Base-by-base conservation (phyloP, 2,797 vertebrate species). In the Buceros bicornis region DNA sequence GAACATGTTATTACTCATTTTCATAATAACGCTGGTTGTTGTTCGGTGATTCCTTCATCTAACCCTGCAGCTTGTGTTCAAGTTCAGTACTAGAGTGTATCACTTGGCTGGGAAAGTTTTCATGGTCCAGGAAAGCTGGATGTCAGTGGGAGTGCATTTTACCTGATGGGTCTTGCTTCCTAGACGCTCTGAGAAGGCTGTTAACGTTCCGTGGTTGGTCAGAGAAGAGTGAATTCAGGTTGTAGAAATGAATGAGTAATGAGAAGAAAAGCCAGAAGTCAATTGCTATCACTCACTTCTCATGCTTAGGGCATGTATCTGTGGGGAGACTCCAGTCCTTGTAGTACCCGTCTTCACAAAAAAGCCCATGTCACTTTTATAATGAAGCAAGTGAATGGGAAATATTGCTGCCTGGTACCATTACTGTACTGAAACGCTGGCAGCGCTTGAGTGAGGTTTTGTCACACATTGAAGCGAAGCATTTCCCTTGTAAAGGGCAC, bases 221-320 rank as follows among this genome's bases (percentile, higher is more conserved):
- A 62, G 62, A 94, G 62, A 26, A 93, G 87, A 76, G 45, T 22
- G 35, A 95, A 66, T 90, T 82, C 66, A 50, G 15, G 56, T 53
- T 79, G 51, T 79, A 82, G 56, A 70, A 70, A 47, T 82, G 62
- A 87, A 78, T 57, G 74, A 82, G n/a, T 84, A 82, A 87, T 31
- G 74, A 80, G 81, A 76, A 88, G 43, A 82, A 86, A 84, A 95
- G 35, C 31, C 78, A 77, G 37, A 82, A 87, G 82, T 78, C 77
- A 71, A 4, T 53, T 84, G 26, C 22, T 8, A 24, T 73, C 16
- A 8, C 47, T 45, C 50, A 24, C 42, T 74, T 82, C 48, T 80
- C 16, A 5, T 80, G 79, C 37, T 77, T 47, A 25, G 40, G 65
- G 70, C 56, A 42, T 5, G 4, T 22, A 19, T 29, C 28, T 1